Evolutionary conservation across 35 echinoderm and acorn worm species (phyloP), one percentile per base, ranked within the genome.

Genomic region (Stichopus chloronotus): DNA sequence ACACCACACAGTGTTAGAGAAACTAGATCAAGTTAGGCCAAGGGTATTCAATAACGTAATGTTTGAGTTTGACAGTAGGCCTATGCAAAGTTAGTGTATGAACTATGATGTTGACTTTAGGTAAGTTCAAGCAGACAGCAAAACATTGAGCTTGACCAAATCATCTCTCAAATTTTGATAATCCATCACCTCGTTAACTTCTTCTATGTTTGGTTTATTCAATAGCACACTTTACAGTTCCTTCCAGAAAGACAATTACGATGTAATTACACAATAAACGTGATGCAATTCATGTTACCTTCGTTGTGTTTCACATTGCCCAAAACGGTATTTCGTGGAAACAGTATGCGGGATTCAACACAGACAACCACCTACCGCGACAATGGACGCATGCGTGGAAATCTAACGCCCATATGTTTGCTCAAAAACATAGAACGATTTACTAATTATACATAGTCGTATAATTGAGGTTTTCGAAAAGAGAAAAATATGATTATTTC

Each of bases 81-180:
- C 6, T 19, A 74, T 7, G 19, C 9, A 58, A 85, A 58, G 13
- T 85, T 58, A 58, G 82, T 30, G 20, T 22, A 78, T 24, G 16
- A 20, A 5, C 19, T 55, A 85, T 3, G 16, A 19, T 19, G 82
- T 11, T 85, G 82, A 85, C 82, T 85, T 85, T 58, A 17, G 22
- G 82, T 85, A 85, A 85, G 82, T 85, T 53, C 82, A 85, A 74
- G 69, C 69, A 74, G 69, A 74, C 69, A 85, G 55, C 55, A 85
- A 56, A 85, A 85, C 82, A 85, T 85, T 85, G 82, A 58, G 82
- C 82, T 85, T 85, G 82, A 85, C 55, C 82, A 85, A 85, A 85
- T 58, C 82, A 85, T 23, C 56, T 57, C 57, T 12, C 82, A 56
- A 84, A 55, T 74, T 20, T 84, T 84, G 16, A 53, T 14, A 23